Evolutionary conservation across 2,797 vertebrate species (phyloP).

Genomic region (Pseudochromis fuscus): DNA sequence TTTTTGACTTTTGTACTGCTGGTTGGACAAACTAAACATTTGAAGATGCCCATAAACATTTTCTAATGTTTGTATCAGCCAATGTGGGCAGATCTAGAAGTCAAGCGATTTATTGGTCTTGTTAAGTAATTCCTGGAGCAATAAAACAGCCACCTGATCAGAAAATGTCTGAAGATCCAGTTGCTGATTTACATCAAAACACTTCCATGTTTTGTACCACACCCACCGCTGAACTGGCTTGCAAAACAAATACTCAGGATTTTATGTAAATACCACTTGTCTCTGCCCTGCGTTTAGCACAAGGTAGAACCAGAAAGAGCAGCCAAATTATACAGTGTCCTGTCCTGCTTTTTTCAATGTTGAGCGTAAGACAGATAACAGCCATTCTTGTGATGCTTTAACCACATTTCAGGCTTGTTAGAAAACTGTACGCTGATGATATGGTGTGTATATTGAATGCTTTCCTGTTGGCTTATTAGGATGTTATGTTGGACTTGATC

Average conservation of each 20-base stretch:
- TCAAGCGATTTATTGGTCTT: not conserved
- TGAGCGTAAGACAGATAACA: too few relatives aligned
- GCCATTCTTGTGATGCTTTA: constrained; percentile 15
- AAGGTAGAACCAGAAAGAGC: not conserved
- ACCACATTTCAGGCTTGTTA: constrained; percentile 8
- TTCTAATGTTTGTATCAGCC: not conserved
- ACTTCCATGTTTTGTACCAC: not conserved
- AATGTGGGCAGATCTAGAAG: not conserved
- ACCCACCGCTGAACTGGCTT: constrained; percentile 7
- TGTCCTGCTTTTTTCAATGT: not conserved
- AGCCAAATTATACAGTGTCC: not conserved
- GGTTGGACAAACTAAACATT: too few relatives aligned
- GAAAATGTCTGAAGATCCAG: not conserved
- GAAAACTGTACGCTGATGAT: constrained; percentile 16
- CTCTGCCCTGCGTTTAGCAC: constrained; percentile 14
- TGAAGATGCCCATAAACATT: too few relatives aligned
- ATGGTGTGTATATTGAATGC: not conserved
- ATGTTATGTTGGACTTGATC: constrained; percentile 18
- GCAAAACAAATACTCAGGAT: constrained; percentile 21
- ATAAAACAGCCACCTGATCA: not conserved
- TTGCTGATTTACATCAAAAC: not conserved
- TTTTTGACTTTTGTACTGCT: too few relatives aligned
- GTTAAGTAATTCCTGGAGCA: not conserved
- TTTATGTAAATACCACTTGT: constrained; percentile 22
- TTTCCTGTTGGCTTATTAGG: not conserved